Percentiles rank a stretch among this genome's conserved stretches.
Conservation (phyloP, 2,888 invertebrate genomes). For the Kryphioiulus occultus region DNA sequence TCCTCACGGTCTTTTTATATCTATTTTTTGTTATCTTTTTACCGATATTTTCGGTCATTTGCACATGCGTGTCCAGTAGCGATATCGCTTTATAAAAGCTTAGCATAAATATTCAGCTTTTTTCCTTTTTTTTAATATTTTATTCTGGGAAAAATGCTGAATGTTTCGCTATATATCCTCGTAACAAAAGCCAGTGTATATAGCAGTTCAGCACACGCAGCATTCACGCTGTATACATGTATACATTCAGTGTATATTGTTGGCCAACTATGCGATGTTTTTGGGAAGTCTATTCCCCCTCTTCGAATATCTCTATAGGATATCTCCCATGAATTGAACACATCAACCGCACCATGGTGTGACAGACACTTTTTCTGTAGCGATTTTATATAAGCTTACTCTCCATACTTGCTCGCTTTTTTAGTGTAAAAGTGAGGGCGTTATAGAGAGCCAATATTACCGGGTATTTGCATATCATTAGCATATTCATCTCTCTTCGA, state of each 20-base stretch:
- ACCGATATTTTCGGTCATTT: neutral
- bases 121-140: conserved; percentile 32
- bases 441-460: conserved; percentile 49
- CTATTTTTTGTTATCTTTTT: conserved; percentile 20
- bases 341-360: conserved; percentile 36
- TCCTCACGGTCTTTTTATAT: neutral
- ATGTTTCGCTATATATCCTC: conserved; percentile 16
- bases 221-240: too few relatives aligned
- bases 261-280: neutral
- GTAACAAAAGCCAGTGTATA: neutral
- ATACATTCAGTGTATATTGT: neutral
- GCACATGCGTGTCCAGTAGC: conserved; percentile 24
- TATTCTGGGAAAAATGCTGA: conserved; percentile 29
- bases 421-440: conserved; percentile 46
- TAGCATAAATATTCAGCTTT: conserved; percentile 39
- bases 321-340: conserved; percentile 40
- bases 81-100: conserved; percentile 28
- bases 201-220: neutral
- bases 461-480: conserved; percentile 49
- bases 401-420: conserved; percentile 37
- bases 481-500: conserved; percentile 49
- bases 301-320: conserved; percentile 21
- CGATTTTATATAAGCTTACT: conserved; percentile 33
- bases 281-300: neutral
- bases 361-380: conserved; percentile 40